These are phyloP conservation scores for Jacana jacana DNA, from an alignment of 2,113 vertebrate genomes.

Conservation along the genomic window DNA sequence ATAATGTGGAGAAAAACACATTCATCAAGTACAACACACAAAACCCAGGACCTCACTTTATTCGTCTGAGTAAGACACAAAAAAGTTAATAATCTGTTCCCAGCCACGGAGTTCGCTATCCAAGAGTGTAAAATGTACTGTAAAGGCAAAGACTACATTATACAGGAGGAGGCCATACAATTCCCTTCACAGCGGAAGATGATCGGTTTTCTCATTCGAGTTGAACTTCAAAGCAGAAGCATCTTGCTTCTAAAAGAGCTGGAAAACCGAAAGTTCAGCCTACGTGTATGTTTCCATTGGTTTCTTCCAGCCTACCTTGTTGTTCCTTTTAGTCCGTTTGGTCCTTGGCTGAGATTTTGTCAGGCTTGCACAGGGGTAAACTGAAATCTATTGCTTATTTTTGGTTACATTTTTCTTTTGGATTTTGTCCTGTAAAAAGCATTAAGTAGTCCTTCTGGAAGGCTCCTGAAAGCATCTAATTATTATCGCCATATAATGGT, in stretches of 20 bases:
- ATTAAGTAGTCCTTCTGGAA: not conserved
- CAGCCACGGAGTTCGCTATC: not conserved
- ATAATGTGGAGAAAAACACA: slow-evolving; percentile 38
- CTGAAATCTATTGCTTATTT: not conserved
- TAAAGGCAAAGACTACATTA: not conserved
- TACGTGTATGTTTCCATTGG: not conserved
- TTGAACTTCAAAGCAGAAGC: not conserved
- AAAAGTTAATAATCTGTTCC: slow-evolving; percentile 49
- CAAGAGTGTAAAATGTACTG: not conserved
- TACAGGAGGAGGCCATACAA: not conserved
- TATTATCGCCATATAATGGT: not conserved
- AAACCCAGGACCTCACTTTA: not conserved
- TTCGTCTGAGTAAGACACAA: slow-evolving; percentile 29
- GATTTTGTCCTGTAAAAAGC: not conserved
- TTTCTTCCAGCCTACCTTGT: not conserved
- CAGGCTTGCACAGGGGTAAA: not conserved
- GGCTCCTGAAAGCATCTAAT: not conserved
- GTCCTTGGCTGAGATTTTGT: not conserved
- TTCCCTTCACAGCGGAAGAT: not conserved
- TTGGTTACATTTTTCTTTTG: not conserved
- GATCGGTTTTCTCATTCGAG: not conserved
- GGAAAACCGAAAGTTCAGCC: not conserved
- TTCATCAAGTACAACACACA: slow-evolving; percentile 40
- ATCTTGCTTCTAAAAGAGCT: not conserved
- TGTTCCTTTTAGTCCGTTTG: not conserved